Evolutionary conservation across 2,113 vertebrate species (phyloP).

Genomic region (Zosterops pallidus): DNA sequence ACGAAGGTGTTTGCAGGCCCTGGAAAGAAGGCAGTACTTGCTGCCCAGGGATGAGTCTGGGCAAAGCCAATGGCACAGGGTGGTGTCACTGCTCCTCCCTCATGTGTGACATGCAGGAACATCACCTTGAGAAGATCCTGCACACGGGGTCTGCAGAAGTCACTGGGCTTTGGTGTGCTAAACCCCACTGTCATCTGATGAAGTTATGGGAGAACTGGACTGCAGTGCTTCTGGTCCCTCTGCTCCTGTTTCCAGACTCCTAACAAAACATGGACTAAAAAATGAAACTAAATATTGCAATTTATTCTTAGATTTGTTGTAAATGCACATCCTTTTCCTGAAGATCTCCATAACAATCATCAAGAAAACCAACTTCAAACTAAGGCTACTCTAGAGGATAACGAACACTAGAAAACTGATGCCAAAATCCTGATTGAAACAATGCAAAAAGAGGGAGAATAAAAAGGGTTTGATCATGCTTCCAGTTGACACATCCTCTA

Average conservation of each 20-base stretch:
- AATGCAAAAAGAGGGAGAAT: background rate
- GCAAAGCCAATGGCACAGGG: background rate
- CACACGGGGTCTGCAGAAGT: background rate
- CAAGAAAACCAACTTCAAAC: background rate
- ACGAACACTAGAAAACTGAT: background rate
- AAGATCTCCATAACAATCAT: background rate
- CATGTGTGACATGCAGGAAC: accelerated
- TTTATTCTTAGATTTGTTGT: background rate
- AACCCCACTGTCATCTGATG: background rate
- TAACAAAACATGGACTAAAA: background rate
- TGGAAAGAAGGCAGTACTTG: background rate
- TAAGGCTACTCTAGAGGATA: background rate
- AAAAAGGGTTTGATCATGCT: background rate
- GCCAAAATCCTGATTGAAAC: background rate
- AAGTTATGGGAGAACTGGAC: background rate
- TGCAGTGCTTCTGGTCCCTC: background rate
- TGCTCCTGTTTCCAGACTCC: background rate
- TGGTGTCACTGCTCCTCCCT: background rate
- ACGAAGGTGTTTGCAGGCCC: background rate
- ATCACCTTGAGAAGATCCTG: background rate
- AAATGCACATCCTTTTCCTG: background rate
- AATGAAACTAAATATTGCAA: background rate
- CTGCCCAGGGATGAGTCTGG: background rate
- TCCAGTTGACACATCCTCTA: background rate
- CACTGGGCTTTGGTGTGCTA: background rate